phyloP scores from a whole-genome alignment of 2,888 invertebrate genomes.

The Epinotia demarniana region DNA sequence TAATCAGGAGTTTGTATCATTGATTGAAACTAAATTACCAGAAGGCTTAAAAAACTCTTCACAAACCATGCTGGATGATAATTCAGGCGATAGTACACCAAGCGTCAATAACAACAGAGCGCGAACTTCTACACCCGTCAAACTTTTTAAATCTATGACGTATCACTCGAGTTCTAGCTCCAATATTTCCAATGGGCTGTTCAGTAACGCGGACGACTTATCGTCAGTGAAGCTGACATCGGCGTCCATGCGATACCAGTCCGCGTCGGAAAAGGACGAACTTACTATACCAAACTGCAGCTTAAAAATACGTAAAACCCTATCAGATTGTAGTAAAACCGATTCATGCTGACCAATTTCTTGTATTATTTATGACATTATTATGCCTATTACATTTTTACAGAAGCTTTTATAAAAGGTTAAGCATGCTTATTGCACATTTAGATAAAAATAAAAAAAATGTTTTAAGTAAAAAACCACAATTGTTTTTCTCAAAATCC shows the following conservation, averaged over 20 bases:
- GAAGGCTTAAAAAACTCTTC: constrained; percentile 68
- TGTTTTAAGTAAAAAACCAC: background rate
- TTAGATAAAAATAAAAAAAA: constrained; percentile 20
- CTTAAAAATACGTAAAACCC: constrained; percentile 69
- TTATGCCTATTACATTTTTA: constrained; percentile 11
- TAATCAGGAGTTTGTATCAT: constrained; percentile 71
- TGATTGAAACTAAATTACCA: constrained; percentile 78
- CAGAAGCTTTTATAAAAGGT: constrained; percentile 8
- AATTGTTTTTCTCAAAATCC: background rate
- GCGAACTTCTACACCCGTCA: constrained; percentile 86
- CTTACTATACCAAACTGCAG: constrained; percentile 80
- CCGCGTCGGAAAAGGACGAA: constrained; percentile 79
- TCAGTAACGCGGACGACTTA: constrained; percentile 83
- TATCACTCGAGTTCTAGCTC: constrained; percentile 80
- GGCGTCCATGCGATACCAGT: constrained; percentile 74
- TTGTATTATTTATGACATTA: background rate
- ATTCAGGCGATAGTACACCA: constrained; percentile 61
- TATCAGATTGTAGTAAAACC: constrained; percentile 73
- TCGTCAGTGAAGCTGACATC: constrained; percentile 83
- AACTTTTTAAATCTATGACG: constrained; percentile 74
- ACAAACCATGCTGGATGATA: constrained; percentile 56
- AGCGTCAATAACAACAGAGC: constrained; percentile 67
- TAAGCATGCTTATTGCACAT: constrained; percentile 15
- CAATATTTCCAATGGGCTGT: constrained; percentile 76
- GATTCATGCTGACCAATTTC: constrained; percentile 57